Evolutionary conservation across 1,140 invertebrate genomes (phyloP).

Genomic region (Schlechtendalia chinensis): DNA sequence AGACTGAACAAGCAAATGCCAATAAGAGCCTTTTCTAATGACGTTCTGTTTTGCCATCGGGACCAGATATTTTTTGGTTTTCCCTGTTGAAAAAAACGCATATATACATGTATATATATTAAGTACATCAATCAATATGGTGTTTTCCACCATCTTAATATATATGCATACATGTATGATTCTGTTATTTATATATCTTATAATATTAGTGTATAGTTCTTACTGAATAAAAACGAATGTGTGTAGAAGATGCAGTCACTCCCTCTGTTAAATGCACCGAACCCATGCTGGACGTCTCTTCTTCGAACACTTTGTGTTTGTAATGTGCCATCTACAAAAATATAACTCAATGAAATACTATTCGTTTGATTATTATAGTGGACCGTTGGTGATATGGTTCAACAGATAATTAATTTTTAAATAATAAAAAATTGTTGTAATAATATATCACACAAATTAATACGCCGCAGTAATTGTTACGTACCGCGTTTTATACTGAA

Average conservation of each 20-base stretch:
- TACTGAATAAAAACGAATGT: constrained; percentile 77
- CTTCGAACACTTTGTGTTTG: constrained; percentile 79
- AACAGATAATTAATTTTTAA: no score
- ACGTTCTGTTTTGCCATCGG: constrained; percentile 23
- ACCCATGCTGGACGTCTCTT: constrained; percentile 77
- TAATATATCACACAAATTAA: no score
- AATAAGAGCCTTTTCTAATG: constrained; percentile 16
- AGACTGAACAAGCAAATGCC: not conserved
- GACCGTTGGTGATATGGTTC: no score
- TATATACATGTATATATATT: no score
- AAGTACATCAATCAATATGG: not conserved
- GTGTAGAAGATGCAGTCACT: constrained; percentile 72
- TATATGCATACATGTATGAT: no score
- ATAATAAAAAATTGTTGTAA: no score
- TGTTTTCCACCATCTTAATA: not conserved
- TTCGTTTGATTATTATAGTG: no score
- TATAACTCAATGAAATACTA: no score
- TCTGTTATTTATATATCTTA: no score
- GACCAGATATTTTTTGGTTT: constrained; percentile 43
- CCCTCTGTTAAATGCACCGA: constrained; percentile 74
- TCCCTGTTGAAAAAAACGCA: constrained; percentile 11
- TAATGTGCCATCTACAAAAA: constrained; percentile 77
- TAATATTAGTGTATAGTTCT: not conserved
- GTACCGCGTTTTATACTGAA: no score
- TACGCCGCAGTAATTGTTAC: no score